Base-by-base conservation (phyloP, 2,888 invertebrate genomes). In the Acleris emargana region DNA sequence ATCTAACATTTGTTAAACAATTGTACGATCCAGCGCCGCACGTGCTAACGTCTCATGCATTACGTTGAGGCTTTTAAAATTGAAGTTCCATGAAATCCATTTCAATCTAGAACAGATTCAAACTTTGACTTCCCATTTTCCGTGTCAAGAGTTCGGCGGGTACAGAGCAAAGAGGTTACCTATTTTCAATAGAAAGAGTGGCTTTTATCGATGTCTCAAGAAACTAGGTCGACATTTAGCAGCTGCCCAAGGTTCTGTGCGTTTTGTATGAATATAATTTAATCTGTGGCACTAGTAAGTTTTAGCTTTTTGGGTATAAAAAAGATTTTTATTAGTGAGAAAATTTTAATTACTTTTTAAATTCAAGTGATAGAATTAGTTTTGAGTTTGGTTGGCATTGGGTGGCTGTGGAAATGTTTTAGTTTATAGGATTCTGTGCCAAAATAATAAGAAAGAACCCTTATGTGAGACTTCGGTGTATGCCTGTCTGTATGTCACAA, bases 181-280 rank as follows among this genome's bases (percentile, higher is more conserved):
- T 81, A 80, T 84, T 82, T 82, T 80, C 79, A 80, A 82, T 81
- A 74, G 77, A 72, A 79, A 74, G 74, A 76, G 76, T 75, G 77
- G 76, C 81, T 85, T 84, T 82, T 81, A 84, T 83, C 81, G 84
- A 83, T 83, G 76, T 78, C 74, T 77, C 4, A 71, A 71, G 71
- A 76, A 85, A 81, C 77, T 85, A 71, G 86, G 86, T 84, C 83
- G 77, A 74, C 79, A 78, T 80, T 80, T 76, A 76, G 72, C 77
- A 72, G 75, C 74, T 54, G 53, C 16, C 49, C 49, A 47, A 43
- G 25, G 25, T 25, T 45, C 49, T 32, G 22, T 25, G 43, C 25
- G 43, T 57, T 64, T 38, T 38, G 38, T 53, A 28, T 42, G 42
- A 58, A 47, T 53, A 18, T 61, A 61, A 61, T 49, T 32, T 25